Base-by-base conservation (phyloP, 37 sponge, comb jelly and placozoan species). In the Eunapius fragilis region DNA sequence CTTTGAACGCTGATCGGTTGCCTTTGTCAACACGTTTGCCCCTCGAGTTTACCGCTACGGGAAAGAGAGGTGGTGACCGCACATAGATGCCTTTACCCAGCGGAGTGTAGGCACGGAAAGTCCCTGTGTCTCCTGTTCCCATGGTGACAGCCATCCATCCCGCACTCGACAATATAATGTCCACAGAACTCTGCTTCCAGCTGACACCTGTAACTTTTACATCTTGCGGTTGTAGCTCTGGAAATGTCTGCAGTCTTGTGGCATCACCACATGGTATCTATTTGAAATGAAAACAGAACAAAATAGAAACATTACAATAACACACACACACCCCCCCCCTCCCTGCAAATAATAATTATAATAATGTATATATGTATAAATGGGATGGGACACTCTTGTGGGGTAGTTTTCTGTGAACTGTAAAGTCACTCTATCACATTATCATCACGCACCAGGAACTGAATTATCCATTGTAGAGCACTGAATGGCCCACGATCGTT, bases 121-220 rank as follows among this genome's bases (percentile, higher is more conserved):
- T 33, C 25, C 89, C 70, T 13, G 41, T 58, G 37, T 36, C 24
- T 2, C 37, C 76, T 1, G 25, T 22, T 7, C 86, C 89, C 0
- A 79, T 70, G 30, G 94, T 96, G 37, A 96, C 90, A 24, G 90
- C 88, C 11, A 93, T 90, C 94, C 94, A 96, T 4, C 96, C 96
- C 67, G 85, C 89, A 89, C 91, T 86, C 50, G 96, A 96, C 26
- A 96, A 76, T 38, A 96, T 67, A 25, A 96, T 47, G 31, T 96
- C 96, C 24, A 70, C 79, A 38, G 89, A 70, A 86, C 94, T 91
- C 37, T 67, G 17, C 35, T 79, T 89, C 94, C 89, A 91, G 30
- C 92, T 90, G 23, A 45, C 25, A 11, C 96, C 94, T 1, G 35
- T 49, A 22, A 96, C 19, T 7, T 50, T 71, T 50, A 91, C n/a